These are phyloP conservation scores for Eubasilissa splendida DNA, from an alignment of 2,888 invertebrate genomes.

Conservation along the genomic window DNA sequence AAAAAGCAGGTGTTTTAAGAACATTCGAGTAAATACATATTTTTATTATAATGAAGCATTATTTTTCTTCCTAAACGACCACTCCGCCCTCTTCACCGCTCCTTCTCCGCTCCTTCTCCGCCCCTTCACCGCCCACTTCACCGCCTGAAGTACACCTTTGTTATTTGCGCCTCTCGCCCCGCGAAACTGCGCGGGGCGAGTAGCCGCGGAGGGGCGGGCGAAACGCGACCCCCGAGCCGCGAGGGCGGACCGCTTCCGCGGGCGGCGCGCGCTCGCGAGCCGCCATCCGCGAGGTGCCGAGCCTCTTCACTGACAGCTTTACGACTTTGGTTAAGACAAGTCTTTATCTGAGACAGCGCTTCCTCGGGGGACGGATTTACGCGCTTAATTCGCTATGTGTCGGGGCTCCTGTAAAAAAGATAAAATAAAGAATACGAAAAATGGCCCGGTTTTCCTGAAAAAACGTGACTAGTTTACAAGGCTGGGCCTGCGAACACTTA, in stretches of 20 bases:
- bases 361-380: slow-evolving; percentile 34
- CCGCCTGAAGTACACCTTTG: slow-evolving; percentile 23
- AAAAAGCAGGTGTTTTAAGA: slow-evolving; percentile 3
- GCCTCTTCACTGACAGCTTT: slow-evolving; percentile 19
- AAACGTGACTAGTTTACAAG: slow-evolving; percentile 11
- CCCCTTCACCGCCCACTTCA: too few relatives aligned
- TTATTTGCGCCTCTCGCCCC: slow-evolving; percentile 8
- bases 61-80: slow-evolving; percentile 21
- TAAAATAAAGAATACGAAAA: slow-evolving; percentile 20
- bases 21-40: slow-evolving; percentile 4
- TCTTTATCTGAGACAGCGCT: slow-evolving; percentile 26
- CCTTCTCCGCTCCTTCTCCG: neutral
- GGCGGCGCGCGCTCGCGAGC: neutral
- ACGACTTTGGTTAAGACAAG: slow-evolving; percentile 32
- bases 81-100: slow-evolving; percentile 9
- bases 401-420: slow-evolving; percentile 12
- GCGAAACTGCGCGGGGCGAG: neutral
- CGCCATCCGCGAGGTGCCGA: neutral
- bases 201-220: neutral
- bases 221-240: neutral
- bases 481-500: neutral
- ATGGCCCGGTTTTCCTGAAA: neutral
- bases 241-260: neutral
- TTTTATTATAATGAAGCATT: slow-evolving; percentile 24
- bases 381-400: slow-evolving; percentile 25